These are phyloP conservation scores for Ecdyonurus torrentis DNA, from an alignment of 2,888 invertebrate genomes.

Conservation along the genomic window DNA sequence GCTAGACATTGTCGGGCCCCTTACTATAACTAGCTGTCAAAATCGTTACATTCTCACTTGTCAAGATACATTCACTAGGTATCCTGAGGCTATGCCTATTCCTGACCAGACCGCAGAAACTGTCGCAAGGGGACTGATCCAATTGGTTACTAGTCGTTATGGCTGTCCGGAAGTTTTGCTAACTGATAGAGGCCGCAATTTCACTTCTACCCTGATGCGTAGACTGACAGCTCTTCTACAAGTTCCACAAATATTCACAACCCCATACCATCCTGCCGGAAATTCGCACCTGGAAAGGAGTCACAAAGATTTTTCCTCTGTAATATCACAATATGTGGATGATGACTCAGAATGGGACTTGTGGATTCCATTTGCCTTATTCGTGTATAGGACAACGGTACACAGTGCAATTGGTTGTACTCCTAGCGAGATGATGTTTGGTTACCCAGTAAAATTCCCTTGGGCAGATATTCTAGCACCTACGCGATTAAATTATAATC, in stretches of 20 bases:
- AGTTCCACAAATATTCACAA: slow-evolving; percentile 7
- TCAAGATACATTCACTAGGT: slow-evolving; percentile 14
- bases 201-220: neutral
- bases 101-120: slow-evolving; percentile 14
- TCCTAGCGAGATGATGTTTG: neutral
- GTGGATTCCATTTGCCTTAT: neutral
- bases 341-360: neutral
- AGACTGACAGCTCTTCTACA: slow-evolving; percentile 12
- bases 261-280: neutral
- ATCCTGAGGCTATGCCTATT: slow-evolving; percentile 15
- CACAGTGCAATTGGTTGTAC: neutral
- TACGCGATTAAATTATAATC: neutral
- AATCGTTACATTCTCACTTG: slow-evolving; percentile 16
- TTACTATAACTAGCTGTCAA: neutral
- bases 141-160: neutral
- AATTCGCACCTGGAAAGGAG: neutral
- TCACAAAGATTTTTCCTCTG: neutral
- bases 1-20: slow-evolving; percentile 2
- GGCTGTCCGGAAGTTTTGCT: neutral
- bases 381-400: neutral
- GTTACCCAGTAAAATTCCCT: neutral
- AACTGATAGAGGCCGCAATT: neutral
- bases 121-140: slow-evolving; percentile 6
- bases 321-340: neutral
- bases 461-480: neutral